phyloP scores from a whole-genome alignment of 2,113 vertebrate genomes.

The Gnathonemus longibarbis region DNA sequence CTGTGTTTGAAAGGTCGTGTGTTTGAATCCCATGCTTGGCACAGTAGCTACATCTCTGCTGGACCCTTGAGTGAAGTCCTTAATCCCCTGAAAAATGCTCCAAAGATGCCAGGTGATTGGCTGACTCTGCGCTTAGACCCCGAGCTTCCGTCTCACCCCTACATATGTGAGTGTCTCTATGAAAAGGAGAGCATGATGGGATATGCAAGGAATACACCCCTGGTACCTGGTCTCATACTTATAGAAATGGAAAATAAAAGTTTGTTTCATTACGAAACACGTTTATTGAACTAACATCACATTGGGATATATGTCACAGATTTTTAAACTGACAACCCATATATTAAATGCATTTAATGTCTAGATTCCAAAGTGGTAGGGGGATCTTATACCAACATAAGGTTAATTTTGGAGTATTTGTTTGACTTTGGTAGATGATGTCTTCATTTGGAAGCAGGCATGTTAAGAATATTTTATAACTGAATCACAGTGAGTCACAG shows the following conservation, averaged over 20 bases:
- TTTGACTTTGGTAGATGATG: conserved; percentile 33
- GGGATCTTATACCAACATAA: conserved; percentile 27
- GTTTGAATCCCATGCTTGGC: background rate
- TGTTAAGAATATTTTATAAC: conserved; percentile 33
- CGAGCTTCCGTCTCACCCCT: background rate
- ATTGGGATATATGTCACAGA: no score
- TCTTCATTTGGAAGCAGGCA: conserved; percentile 33
- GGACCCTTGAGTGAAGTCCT: background rate
- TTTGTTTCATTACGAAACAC: conserved; percentile 10
- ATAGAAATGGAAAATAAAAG: background rate
- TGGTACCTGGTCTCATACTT: background rate
- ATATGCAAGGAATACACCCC: background rate
- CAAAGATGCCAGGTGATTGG: background rate
- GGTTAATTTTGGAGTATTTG: conserved; percentile 44
- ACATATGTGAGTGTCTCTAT: background rate
- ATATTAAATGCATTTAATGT: background rate
- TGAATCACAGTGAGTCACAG: background rate
- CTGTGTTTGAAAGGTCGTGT: background rate
- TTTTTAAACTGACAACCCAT: background rate
- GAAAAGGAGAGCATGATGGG: background rate
- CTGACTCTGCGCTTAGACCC: background rate
- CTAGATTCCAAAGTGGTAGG: background rate
- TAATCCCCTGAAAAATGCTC: background rate
- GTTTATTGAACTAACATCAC: background rate
- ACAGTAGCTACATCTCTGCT: background rate